Evolutionary conservation across 2,888 invertebrate species (phyloP), one percentile per base, ranked within the genome.

Genomic region (Anoncus sp.): DNA sequence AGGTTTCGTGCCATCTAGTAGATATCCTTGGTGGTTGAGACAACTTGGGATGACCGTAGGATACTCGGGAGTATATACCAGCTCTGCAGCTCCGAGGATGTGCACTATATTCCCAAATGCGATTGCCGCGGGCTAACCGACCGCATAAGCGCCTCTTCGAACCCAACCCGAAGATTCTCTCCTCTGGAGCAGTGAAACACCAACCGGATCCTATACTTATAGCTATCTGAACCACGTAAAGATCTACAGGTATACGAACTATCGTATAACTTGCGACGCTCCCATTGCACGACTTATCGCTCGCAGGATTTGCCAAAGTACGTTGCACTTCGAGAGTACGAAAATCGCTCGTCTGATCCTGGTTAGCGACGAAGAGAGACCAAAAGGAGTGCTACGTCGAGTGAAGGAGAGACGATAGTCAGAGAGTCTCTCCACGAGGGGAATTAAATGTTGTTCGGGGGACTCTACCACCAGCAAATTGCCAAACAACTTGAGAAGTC

Each of bases 101-200:
- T 55, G 38, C 22, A 27, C 51, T 73, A 70, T 79, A 79, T 80
- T 79, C 76, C 77, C 62, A 80, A 80, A 80, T 80, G 79, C 82
- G 65, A 82, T 82, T 81, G 81, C 80, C 77, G 71, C 73, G 49
- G 71, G 75, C 75, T 57, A 81, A 80, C 81, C 81, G 70, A 81
- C 81, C 80, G 80, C 80, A 60, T 73, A 81, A 80, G 79, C 75
- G 78, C 75, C 70, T 72, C 75, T 71, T 76, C 72, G 66, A 79
- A 69, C 73, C n/a, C 65, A 66, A 59, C 24, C 63, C 55, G 49
- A 63, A 31, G 60, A 70, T 78, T 40, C 70, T 60, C 65, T 40
- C 20, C 20, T 22, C 24, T 24, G 57, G 16, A 55, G 35, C 60
- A 45, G 35, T 53, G 69, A 20, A 69, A 74, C 70, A 71, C 66